A percentile compares a stretch with the other conserved stretches of the same genome.
These are phyloP conservation scores for Drosophila saltans DNA, from an alignment of 1,140 invertebrate genomes.

Conservation along the genomic window DNA sequence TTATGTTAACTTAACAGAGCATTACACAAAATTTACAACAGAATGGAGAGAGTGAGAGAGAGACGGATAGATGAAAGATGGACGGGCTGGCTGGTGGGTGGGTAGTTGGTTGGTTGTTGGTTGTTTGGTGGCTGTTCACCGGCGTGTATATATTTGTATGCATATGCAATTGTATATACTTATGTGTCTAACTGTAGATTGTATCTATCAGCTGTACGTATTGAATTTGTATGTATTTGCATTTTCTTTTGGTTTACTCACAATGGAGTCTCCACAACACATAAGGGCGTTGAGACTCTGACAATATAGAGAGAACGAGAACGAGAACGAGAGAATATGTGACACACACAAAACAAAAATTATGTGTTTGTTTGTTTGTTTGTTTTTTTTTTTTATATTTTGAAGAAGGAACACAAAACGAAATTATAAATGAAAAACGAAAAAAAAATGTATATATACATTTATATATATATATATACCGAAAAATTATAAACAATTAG, in stretches of 20 bases:
- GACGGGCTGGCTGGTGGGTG: too few species aligned
- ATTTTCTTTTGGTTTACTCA: conserved; percentile 71
- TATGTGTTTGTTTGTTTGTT: conserved; percentile 33
- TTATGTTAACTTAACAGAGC: too few species aligned
- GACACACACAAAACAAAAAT: conserved; percentile 80
- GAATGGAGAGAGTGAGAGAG: too few species aligned
- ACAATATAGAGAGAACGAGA: conserved; percentile 53
- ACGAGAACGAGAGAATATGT: conserved; percentile 58
- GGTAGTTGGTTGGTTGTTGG: too few species aligned
- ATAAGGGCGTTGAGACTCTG: conserved; percentile 81
- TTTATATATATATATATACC: too few species aligned
- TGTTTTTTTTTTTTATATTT: conserved; percentile 9
- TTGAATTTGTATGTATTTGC: conserved; percentile 11
- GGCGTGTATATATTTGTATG: conserved; percentile 13
- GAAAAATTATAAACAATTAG: too few species aligned
- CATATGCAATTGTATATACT: neutral
- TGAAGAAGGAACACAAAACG: neutral
- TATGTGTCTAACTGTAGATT: conserved; percentile 39
- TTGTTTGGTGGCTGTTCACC: too few species aligned
- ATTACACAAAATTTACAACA: too few species aligned
- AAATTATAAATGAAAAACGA: conserved; percentile 51
- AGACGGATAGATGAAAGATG: too few species aligned
- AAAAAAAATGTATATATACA: too few species aligned
- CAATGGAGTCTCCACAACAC: conserved; percentile 80
- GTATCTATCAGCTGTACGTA: conserved; percentile 32